phyloP scores from a whole-genome alignment of 1,140 invertebrate species.

The Drosophila auraria region DNA sequence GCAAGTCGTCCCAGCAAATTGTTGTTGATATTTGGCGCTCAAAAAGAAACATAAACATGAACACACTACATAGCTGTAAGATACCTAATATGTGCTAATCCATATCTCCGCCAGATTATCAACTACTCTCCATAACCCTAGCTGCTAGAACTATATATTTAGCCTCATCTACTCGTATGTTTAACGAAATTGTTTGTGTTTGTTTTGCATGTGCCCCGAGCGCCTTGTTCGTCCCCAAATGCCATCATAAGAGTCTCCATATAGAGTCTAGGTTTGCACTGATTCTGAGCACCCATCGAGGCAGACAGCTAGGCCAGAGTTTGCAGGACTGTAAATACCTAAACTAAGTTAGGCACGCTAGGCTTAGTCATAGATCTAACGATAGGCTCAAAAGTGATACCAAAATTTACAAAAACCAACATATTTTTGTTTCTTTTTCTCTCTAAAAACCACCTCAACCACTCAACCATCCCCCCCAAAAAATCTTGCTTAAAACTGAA shows the following conservation, averaged over 20 bases:
- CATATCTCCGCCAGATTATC: slow-evolving; percentile 69
- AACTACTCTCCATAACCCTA: slow-evolving; percentile 69
- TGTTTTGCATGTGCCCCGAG: slow-evolving; percentile 80
- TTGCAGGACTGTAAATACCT: slow-evolving; percentile 30
- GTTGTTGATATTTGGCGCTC: slow-evolving; percentile 72
- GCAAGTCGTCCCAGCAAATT: slow-evolving; percentile 65
- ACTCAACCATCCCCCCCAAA: slow-evolving; percentile 52
- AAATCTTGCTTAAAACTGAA: slow-evolving; percentile 57
- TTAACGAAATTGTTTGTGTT: slow-evolving; percentile 78
- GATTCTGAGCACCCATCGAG: slow-evolving; percentile 27
- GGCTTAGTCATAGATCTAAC: slow-evolving; percentile 59
- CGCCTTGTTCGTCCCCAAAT: slow-evolving; percentile 43
- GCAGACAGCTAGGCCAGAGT: slow-evolving; percentile 19
- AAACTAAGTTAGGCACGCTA: slow-evolving; percentile 54
- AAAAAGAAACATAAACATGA: slow-evolving; percentile 33
- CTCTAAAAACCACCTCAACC: slow-evolving; percentile 54
- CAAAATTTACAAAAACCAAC: slow-evolving; percentile 77
- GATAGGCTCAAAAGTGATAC: slow-evolving; percentile 58
- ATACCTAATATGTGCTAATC: slow-evolving; percentile 78
- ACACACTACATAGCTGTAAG: slow-evolving; percentile 50
- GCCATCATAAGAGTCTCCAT: slow-evolving; percentile 12
- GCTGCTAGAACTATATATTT: slow-evolving; percentile 58
- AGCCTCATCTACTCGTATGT: slow-evolving; percentile 60
- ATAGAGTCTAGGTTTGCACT: slow-evolving; percentile 32
- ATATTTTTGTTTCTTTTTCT: slow-evolving; percentile 81